Conservation (phyloP, 2,888 invertebrate genomes). For the Protonemura montana region DNA sequence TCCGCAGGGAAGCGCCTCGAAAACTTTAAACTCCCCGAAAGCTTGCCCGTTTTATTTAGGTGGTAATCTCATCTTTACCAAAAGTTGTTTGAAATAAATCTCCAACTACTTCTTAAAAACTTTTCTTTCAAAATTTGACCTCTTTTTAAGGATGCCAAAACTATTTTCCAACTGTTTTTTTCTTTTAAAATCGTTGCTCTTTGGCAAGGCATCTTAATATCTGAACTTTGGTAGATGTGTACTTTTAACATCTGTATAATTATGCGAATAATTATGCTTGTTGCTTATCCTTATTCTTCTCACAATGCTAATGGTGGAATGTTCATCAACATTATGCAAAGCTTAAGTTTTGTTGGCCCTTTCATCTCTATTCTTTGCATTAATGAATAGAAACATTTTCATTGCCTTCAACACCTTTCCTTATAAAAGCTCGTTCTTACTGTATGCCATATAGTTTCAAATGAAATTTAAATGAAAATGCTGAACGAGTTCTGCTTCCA, state of each 20-base stretch:
- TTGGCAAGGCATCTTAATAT: neutral
- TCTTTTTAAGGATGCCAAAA: neutral
- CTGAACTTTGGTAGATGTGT: neutral
- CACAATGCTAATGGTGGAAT: neutral
- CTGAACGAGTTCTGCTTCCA: too few relatives aligned
- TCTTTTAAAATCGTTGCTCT: neutral
- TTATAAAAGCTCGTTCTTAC: too few relatives aligned
- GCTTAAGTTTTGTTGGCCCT: neutral
- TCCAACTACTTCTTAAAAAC: neutral
- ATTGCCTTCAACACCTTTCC: neutral
- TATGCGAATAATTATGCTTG: neutral
- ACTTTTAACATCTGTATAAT: neutral
- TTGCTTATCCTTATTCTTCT: neutral
- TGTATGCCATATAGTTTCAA: too few relatives aligned
- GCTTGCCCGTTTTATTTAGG: slow-evolving; percentile 16
- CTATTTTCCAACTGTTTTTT: neutral
- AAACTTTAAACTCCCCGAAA: slow-evolving; percentile 1
- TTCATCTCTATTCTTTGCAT: neutral
- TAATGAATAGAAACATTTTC: neutral
- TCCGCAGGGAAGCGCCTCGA: neutral
- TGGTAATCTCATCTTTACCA: neutral
- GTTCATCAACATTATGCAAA: slow-evolving; percentile 12
- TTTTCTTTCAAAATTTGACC: neutral
- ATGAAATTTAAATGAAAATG: too few relatives aligned
- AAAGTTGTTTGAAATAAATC: neutral